Percentiles rank a stretch among this genome's conserved stretches.
Evolutionary conservation across 2,888 invertebrate genomes (phyloP).

Genomic region (Apodemia mormo): DNA sequence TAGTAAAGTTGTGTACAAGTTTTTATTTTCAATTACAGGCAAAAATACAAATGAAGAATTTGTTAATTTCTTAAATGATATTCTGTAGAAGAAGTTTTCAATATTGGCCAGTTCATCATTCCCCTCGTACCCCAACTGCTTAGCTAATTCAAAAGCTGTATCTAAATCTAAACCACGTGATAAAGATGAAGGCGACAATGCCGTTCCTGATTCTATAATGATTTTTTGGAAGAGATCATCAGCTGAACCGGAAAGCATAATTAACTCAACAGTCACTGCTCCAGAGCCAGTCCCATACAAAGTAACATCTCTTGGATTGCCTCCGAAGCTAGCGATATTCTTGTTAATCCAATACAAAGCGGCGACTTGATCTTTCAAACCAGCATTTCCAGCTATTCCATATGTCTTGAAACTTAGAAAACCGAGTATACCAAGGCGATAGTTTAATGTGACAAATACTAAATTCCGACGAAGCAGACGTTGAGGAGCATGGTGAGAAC

Average conservation of each 20-base stretch:
- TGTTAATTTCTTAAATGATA: conserved; percentile 41
- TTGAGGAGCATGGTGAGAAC: conserved; percentile 52
- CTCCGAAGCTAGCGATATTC: conserved; percentile 67
- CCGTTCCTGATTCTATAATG: conserved; percentile 67
- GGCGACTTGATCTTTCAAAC: conserved; percentile 69
- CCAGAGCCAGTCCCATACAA: conserved; percentile 66
- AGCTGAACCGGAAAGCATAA: conserved; percentile 56
- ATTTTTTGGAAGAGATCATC: conserved; percentile 59
- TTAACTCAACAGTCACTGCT: conserved; percentile 58
- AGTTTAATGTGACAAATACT: conserved; percentile 66
- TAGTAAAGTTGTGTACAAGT: conserved; percentile 44
- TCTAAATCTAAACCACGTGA: conserved; percentile 49
- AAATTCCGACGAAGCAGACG: conserved; percentile 52
- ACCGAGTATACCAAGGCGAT: conserved; percentile 66
- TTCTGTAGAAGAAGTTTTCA: conserved; percentile 48
- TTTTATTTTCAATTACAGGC: conserved; percentile 58
- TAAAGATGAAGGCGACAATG: conserved; percentile 57
- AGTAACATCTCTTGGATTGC: conserved; percentile 60
- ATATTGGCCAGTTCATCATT: conserved; percentile 43
- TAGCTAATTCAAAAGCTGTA: conserved; percentile 58
- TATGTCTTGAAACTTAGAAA: conserved; percentile 62
- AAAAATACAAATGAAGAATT: conserved; percentile 48
- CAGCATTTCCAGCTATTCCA: conserved; percentile 64
- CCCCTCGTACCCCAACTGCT: conserved; percentile 66
- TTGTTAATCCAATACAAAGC: conserved; percentile 69